Evolutionary conservation across 2,113 vertebrate genomes (phyloP), one percentile per base, ranked within the genome.

Genomic region (Elaphurus davidianus): DNA sequence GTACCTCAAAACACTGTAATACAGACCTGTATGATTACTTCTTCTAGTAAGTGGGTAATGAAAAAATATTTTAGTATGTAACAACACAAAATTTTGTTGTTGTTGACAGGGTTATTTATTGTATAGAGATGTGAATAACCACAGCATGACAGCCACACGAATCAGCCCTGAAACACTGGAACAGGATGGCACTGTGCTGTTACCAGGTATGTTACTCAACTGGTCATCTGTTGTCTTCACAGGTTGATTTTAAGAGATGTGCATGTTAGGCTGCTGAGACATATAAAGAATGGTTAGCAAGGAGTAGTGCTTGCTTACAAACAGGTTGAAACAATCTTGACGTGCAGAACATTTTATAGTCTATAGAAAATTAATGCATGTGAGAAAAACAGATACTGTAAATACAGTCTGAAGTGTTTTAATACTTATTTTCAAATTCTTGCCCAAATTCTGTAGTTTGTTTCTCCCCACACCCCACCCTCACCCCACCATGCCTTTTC

Each of bases 151-250:
- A 81, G 99, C 99, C 92, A 92, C 99, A 98, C 99, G 99, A 99
- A 99, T 99, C 99, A 99, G 99, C 98, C 99, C 99, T 81, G 99
- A 99, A 99, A 99, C 99, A 93, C 98, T 99, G 99, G 99, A 99
- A 96, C 99, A 99, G 93, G 99, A 99, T 60, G 99, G 99, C 83
- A 99, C 99, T 62, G 99, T 99, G 96, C 98, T 99, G 94, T 99
- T 99, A 98, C 99, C 99, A 99, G 99, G 99, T 99, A 99, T 83
- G 96, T 93, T 95, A 81, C 43, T 98, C 6, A 84, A n/a, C 12
- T 92, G 28, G 40, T 87, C 15, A 5, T 93, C 67, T 87, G 17
- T 82, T 94, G 87, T 87, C 76, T 91, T 95, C n/a, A 47, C 76
- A 88, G 91, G 17, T 2, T 90, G 25, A 33, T 87, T 97, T 94